Evolutionary conservation across 1,140 invertebrate genomes (phyloP), one percentile per base, ranked within the genome.

Genomic region (Galleria mellonella): DNA sequence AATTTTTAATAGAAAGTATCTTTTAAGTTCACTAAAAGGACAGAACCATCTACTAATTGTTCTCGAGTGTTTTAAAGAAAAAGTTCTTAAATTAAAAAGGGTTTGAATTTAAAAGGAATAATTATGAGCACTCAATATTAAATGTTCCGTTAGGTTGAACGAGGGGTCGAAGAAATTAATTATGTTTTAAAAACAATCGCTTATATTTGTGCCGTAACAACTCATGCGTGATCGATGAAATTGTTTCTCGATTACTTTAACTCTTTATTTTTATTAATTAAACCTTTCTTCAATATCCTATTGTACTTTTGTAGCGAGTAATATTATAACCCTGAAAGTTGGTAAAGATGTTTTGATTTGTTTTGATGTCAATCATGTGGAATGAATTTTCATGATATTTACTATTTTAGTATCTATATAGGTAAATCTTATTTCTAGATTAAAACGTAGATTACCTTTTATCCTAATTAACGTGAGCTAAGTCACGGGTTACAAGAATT

Each of bases 181-280:
- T 83, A 83, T 75, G 78, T 83, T 85, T 83, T 83, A 78, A 85
- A 85, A 85, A 85, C 82, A 85, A 85, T 85, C 69, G 71, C 67
- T 74, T 83, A 79, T 79, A 85, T 85, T 85, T 83, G 76, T 82
- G 60, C 52, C 57, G 73, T 60, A 67, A 56, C 78, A 61, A 78
- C 61, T 82, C 78, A 85, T 82, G 82, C 82, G 73, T 85, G 70
- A 77, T 75, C 55, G 62, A 78, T 65, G 55, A 71, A 85, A 85
- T 85, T 83, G 81, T 82, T 85, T 76, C 74, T 84, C 71, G 61
- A 79, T 81, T 83, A 79, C 76, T 79, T 77, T 64, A 67, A 52
- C 65, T 79, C 78, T 81, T 82, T 83, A 74, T 83, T 74, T 81
- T 71, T 71, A 78, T 75, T 81, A 71, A 79, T 23, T 23, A 23